A percentile compares a stretch with the other conserved stretches of the same genome.
Evolutionary conservation across 1,140 invertebrate species (phyloP).

Genomic region (Anastatus disparis): DNA sequence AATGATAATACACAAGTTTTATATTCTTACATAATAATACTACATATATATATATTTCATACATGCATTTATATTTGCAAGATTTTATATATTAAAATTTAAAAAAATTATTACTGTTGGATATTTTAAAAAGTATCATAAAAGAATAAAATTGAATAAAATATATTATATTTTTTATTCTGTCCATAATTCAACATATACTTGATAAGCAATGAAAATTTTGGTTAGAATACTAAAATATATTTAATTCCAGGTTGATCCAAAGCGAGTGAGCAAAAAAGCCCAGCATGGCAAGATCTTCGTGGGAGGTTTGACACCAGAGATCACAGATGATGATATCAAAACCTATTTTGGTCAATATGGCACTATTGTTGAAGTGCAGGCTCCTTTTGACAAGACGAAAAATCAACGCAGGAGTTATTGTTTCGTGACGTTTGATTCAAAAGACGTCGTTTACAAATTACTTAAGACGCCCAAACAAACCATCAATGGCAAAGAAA

Average conservation of each 20-base stretch:
- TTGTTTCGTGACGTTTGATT: slow-evolving; percentile 76
- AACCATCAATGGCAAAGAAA: slow-evolving; percentile 74
- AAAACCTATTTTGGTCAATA: slow-evolving; percentile 72
- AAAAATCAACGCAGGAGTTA: slow-evolving; percentile 76
- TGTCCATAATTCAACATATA: no score
- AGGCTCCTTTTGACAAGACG: slow-evolving; percentile 78
- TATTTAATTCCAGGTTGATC: slow-evolving; percentile 66
- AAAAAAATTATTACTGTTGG: no score
- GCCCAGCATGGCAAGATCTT: slow-evolving; percentile 74
- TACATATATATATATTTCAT: no score
- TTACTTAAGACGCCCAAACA: slow-evolving; percentile 74
- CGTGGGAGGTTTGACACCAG: slow-evolving; percentile 75
- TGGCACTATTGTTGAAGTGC: slow-evolving; percentile 74
- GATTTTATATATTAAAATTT: no score
- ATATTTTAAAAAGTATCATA: no score
- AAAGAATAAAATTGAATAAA: no score
- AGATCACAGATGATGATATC: slow-evolving; percentile 74
- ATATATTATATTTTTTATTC: no score
- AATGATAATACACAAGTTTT: no score
- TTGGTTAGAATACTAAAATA: slow-evolving; percentile 6
- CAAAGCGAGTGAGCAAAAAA: slow-evolving; percentile 73
- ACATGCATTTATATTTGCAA: no score
- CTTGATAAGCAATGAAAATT: no score
- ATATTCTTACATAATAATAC: no score
- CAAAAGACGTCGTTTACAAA: slow-evolving; percentile 72